Conservation (phyloP, 1,140 invertebrate genomes). For the Geopemphigus sp. region DNA sequence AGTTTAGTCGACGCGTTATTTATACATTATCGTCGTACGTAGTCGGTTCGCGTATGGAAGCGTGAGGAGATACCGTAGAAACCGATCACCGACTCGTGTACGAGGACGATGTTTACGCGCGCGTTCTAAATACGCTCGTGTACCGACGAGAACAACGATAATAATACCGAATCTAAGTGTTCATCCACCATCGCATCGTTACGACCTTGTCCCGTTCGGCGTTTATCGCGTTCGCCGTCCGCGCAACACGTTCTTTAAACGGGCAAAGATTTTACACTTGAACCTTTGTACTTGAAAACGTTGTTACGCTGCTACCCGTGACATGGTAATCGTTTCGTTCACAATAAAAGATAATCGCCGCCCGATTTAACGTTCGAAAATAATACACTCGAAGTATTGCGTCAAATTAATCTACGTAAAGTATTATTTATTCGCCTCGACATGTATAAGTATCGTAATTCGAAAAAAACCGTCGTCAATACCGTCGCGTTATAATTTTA, state of each 20-base stretch:
- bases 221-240: background rate
- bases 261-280: background rate
- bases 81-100: too few species aligned
- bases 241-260: background rate
- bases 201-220: background rate
- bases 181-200: constrained; percentile 15
- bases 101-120: too few species aligned
- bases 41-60: too few species aligned
- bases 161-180: background rate
- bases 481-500: too few species aligned
- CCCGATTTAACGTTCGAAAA: background rate
- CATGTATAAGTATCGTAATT: background rate
- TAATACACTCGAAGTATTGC: background rate
- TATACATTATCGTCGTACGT: too few species aligned
- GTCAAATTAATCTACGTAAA: background rate
- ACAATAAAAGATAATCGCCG: background rate
- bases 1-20: too few species aligned
- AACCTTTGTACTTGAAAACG: background rate
- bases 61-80: too few species aligned
- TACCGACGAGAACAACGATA: too few species aligned
- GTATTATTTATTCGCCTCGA: too few species aligned
- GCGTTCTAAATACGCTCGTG: too few species aligned
- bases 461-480: background rate
- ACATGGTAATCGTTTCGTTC: background rate
- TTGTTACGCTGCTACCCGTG: background rate